Evolutionary conservation across 2,797 vertebrate genomes (phyloP), one percentile per base, ranked within the genome.

Genomic region (Alectoris magna): DNA sequence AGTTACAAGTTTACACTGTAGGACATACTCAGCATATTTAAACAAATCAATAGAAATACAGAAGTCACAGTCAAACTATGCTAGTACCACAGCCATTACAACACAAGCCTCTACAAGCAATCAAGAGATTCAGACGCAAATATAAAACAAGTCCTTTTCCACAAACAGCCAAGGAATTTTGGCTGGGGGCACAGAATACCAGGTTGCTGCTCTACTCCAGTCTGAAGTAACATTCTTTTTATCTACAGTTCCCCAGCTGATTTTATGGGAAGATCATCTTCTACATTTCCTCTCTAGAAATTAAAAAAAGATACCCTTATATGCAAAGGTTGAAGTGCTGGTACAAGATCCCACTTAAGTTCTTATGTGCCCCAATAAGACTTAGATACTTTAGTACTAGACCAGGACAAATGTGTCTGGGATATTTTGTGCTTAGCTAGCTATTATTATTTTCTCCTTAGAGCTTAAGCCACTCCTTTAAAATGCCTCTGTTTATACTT

Each of bases 211-310:
- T 94, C 93, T 95, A 77, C 39, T 88, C 85, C 87, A 87, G 89
- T 90, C 83, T 95, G 93, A 90, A 77, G 94, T 55, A 75, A 92
- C 71, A 86, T 94, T 90, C 91, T 93, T 94, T 96, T 90, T 93
- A 87, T 69, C 93, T 95, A 89, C 11, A 94, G 85, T 76, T 93
- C 89, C 91, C 83, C 67, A 94, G 94, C 74, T 94, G 80, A 88
- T 95, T 94, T 93, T 88, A 96, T 75, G 58, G 79, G 89, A 88
- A 93, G 95, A 94, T 95, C 70, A 82, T 95, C 84, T 94, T 90
- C 92, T 95, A 82, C 43, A 83, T 19, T 93, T 93, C 92, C 77
- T 91, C 91, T 95, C 90, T 91, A 91, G 81, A 91, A 95, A 90
- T 95, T 91, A 94, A 87, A 91, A 91, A 94, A 88, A 95, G 69